A percentile compares a stretch with the other conserved stretches of the same genome.
phyloP scores from a whole-genome alignment of 2,113 vertebrate genomes.

The Terrapene triunguis region DNA sequence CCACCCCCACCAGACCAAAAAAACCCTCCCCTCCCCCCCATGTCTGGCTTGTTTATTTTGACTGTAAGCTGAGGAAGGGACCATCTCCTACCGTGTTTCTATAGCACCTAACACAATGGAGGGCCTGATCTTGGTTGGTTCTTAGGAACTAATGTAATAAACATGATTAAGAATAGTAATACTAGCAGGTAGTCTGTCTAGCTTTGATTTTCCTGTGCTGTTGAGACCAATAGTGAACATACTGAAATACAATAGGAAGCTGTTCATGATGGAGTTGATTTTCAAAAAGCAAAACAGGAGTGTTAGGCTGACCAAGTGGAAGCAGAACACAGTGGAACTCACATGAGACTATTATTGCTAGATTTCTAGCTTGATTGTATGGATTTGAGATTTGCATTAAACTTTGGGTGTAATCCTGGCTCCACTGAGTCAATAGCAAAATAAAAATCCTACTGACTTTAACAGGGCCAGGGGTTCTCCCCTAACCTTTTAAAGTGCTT shows the following conservation, averaged over 20 bases:
- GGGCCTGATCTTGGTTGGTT: no score
- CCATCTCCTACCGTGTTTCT: no score
- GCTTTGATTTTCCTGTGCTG: neutral
- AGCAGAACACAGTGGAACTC: neutral
- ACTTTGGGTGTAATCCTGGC: neutral
- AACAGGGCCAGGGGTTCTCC: neutral
- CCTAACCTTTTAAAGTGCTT: neutral
- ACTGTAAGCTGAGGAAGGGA: no score
- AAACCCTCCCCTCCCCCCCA: accelerated
- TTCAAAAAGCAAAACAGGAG: neutral
- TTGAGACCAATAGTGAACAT: neutral
- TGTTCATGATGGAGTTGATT: neutral
- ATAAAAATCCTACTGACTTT: neutral
- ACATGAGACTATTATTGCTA: neutral
- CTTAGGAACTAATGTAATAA: no score
- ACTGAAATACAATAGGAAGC: neutral
- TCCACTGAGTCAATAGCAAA: neutral
- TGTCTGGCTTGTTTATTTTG: no score
- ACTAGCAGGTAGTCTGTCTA: neutral
- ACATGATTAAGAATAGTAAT: no score
- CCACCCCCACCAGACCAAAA: no score
- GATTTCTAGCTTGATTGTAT: neutral
- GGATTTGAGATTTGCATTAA: neutral
- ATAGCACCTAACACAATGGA: no score
- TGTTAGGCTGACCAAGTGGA: neutral